A percentile compares a stretch with the other conserved stretches of the same genome.
Evolutionary conservation across 2,888 invertebrate species (phyloP).

Genomic region (Hyalella azteca): DNA sequence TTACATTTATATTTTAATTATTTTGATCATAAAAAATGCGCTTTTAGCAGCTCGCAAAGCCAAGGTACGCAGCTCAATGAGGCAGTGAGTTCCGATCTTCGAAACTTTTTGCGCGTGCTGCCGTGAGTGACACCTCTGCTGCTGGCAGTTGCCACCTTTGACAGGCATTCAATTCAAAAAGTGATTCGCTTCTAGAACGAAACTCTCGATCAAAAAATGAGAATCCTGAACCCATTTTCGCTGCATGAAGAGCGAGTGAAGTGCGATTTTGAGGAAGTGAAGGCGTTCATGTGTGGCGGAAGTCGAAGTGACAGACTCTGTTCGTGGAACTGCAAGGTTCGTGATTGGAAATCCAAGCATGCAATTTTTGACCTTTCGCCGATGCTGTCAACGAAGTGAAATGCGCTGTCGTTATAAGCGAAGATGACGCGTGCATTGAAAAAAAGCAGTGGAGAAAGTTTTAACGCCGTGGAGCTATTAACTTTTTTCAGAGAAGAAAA

Average conservation of each 20-base stretch:
- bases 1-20: no score
- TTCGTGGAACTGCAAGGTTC: background rate
- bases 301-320: slow-evolving; percentile 11
- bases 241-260: background rate
- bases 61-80: no score
- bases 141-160: slow-evolving; percentile 13
- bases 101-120: no score
- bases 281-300: background rate
- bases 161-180: slow-evolving; percentile 38
- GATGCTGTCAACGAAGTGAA: no score
- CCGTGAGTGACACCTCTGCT: slow-evolving; percentile 1
- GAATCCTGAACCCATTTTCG: slow-evolving; percentile 7
- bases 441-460: no score
- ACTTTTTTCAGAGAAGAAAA: no score
- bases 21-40: no score
- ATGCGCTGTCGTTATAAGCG: no score
- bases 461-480: no score
- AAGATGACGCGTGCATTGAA: no score
- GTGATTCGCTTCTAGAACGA: slow-evolving; percentile 30
- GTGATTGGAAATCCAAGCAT: background rate
- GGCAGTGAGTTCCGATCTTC: no score
- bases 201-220: slow-evolving; percentile 34
- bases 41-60: no score
- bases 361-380: background rate
- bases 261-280: background rate